A percentile compares a stretch with the other conserved stretches of the same genome.
Conservation (phyloP, 2,113 vertebrate genomes). For the Uria lomvia region DNA sequence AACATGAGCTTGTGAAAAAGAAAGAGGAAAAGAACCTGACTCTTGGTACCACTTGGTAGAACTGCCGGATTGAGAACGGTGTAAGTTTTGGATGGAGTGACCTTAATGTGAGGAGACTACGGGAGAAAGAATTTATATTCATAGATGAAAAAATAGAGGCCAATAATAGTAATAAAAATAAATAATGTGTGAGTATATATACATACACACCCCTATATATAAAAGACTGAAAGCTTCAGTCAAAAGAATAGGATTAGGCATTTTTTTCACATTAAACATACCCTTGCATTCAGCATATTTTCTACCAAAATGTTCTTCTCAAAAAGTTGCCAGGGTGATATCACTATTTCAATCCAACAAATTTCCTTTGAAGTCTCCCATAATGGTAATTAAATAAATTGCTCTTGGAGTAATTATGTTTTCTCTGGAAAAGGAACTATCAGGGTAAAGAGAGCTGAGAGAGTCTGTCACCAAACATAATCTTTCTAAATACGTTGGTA, state of each 20-base stretch:
- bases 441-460: constrained; percentile 1
- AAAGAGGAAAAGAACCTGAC: not conserved
- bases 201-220: rapidly evolving
- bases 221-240: not conserved
- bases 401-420: not conserved
- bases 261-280: not conserved
- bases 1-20: not conserved
- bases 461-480: constrained; percentile 19
- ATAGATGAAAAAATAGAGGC: not conserved
- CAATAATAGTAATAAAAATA: not conserved
- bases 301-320: not conserved
- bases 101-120: not conserved
- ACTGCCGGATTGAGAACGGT: not conserved
- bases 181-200: not conserved
- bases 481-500: not conserved
- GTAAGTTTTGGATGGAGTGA: not conserved
- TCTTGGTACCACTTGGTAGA: not conserved
- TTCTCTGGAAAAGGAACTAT: not conserved
- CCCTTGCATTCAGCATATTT: not conserved
- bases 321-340: not conserved
- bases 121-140: not conserved
- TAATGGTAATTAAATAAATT: constrained; percentile 47
- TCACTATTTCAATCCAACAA: constrained; percentile 10
- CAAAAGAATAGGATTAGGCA: not conserved
- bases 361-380: constrained; percentile 34